Base-by-base conservation (phyloP, 2,888 invertebrate genomes). In the Hemicrepidius hirtus region DNA sequence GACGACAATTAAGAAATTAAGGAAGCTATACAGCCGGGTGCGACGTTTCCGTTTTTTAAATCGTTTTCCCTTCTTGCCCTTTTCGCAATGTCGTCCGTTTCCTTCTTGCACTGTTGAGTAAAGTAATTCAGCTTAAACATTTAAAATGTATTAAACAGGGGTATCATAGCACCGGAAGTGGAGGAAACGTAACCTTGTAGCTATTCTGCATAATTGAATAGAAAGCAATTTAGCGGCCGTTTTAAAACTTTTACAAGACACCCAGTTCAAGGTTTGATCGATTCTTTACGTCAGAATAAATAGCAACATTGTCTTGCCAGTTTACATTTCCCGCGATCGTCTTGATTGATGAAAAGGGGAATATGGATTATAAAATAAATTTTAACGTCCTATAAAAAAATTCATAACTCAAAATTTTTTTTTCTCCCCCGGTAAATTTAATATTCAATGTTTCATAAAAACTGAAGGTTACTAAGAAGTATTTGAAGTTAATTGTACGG, bases 181-280 rank as follows among this genome's bases (percentile, higher is more conserved):
- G 10, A 46, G 46, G 20, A 50, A 50, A 10, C 2, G 20, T 24
- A 24, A 9, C 24, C 50, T 50, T 13, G 50, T 7, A n/a, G 50
- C 9, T 24, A 24, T 50, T 50, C n/a, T 55, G 55, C 55, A 55
- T 55, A 55, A 55, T 55, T 55, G 55, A 55, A 35, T 18, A 20
- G 55, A 35, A 55, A 55, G 55, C 35, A 18, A 35, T 55, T 55
- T 55, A 55, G 20, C 6, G 16, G 7, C 10, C 10, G 35, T 35
- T 55, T 12, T 18, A 55, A 32, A 32, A 35, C 18, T 55, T 55
- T 37, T 37, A 55, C 55, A 37, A 4, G 18, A 7, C 35, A 13
- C n/a, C n/a, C 9, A 55, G 55, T 37, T n/a, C 55, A 55, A 55
- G 55, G 55, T 37, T 18, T 13, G 35, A 55, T 55, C 55, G 55